Conservation (phyloP, 2,113 vertebrate species). For the Hydrolagus affinis region DNA sequence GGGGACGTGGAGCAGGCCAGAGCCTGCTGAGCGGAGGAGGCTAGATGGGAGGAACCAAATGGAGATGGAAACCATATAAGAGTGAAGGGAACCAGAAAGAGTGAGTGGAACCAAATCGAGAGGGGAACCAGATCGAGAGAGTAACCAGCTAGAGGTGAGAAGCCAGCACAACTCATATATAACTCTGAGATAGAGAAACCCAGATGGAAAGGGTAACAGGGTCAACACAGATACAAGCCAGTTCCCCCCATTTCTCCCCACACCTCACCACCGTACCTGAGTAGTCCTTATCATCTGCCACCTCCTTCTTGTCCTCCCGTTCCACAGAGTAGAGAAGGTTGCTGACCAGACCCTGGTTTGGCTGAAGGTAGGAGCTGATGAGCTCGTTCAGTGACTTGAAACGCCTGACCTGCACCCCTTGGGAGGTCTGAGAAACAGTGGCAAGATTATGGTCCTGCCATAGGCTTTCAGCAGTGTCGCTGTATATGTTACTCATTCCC, state of each 20-base stretch:
- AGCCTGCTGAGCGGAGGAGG: no score
- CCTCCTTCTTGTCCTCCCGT: slow-evolving; percentile 69
- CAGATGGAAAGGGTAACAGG: not conserved
- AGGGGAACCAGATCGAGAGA: not conserved
- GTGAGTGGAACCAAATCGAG: no score
- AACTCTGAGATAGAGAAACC: not conserved
- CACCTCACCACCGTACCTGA: slow-evolving; percentile 59
- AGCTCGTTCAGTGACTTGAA: slow-evolving; percentile 83
- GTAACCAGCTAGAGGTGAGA: not conserved
- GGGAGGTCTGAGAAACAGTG: slow-evolving; percentile 66
- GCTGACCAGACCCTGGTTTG: slow-evolving; percentile 88
- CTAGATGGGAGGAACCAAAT: no score
- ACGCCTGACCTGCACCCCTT: slow-evolving; percentile 83
- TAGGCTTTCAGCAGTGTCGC: no score
- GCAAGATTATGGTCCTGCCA: no score
- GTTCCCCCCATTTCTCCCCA: no score
- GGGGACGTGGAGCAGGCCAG: no score
- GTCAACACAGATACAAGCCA: not conserved
- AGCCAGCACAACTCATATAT: not conserved
- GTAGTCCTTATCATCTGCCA: slow-evolving; percentile 72
- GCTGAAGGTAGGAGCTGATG: slow-evolving; percentile 81
- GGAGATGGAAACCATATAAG: no score
- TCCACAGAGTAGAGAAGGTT: slow-evolving; percentile 82
- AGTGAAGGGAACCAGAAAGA: no score
- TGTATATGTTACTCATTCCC: no score